A percentile compares a stretch with the other conserved stretches of the same genome.
phyloP scores from a whole-genome alignment of 2,797 vertebrate species.

The Peromyscus eremicus region DNA sequence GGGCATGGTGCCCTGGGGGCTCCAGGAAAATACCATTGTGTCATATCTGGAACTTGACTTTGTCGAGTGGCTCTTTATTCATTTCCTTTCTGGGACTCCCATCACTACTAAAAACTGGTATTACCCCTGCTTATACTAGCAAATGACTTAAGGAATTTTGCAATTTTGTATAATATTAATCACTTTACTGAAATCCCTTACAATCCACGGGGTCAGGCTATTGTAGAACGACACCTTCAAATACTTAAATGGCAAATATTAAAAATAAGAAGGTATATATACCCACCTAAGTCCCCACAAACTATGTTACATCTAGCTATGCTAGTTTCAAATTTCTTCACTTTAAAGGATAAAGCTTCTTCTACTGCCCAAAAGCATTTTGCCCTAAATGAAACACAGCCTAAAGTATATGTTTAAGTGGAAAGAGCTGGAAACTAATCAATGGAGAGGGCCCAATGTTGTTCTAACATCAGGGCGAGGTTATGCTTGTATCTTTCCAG shows the following conservation, averaged over 20 bases:
- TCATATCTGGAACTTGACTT: not conserved
- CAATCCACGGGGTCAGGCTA: not conserved
- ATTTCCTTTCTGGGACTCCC: not conserved
- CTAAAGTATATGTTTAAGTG: not conserved
- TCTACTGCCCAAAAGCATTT: not conserved
- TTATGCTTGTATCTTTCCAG: not conserved
- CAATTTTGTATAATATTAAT: not conserved
- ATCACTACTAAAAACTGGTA: not conserved
- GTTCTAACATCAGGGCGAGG: not conserved
- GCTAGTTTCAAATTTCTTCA: not conserved
- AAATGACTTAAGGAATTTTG: not conserved
- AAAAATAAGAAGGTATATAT: not conserved
- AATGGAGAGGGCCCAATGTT: not conserved
- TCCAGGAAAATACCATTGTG: not conserved
- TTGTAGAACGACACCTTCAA: not conserved
- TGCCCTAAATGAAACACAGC: not conserved
- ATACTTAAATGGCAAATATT: not conserved
- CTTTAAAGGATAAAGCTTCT: not conserved
- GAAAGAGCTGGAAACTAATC: not conserved
- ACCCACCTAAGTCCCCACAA: not conserved
- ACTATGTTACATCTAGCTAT: not conserved
- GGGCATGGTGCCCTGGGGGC: not conserved
- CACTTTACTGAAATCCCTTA: not conserved
- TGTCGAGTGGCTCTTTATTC: not conserved
- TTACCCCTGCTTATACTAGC: not conserved